Base-by-base conservation (phyloP, 2,888 invertebrate species). In the Apotomis capreana region DNA sequence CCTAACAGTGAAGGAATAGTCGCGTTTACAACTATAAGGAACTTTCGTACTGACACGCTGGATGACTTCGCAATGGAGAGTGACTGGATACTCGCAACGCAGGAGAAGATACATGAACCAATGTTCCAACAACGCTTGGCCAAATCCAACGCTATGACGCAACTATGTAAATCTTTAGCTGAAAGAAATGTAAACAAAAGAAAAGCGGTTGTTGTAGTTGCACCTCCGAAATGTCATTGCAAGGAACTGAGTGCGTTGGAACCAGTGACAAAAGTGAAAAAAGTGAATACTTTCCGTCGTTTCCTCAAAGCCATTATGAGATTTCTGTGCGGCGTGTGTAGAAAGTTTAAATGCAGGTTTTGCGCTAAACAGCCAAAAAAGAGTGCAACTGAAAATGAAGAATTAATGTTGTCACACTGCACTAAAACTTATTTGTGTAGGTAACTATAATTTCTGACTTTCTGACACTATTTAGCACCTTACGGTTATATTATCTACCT, bases 61-160 rank as follows among this genome's bases (percentile, higher is more conserved):
- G 81, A 85, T n/a, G 87, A 89, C 51, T 89, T 86, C 60, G 88
- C 87, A 12, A 80, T 82, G 15, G 89, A 92, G 78, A 92, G 92
- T 74, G 89, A 91, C 58, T 93, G 93, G 93, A 84, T 93, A 54
- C 78, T 93, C 40, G 78, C 92, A 3, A 85, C 86, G 1, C 81
- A 82, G 54, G 84, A 90, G 60, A 83, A 89, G 65, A 73, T 93
- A 1, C 75, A 84, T 54, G 87, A 89, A 54, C 91, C 93, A 1
- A 88, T 77, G 70, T 90, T 91, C 67, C 91, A 90, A 74, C 80
- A 84, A 51, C 82, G 80, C 37, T 78, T 93, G 13, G 77, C 84
- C 10, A 87, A 79, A 59, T 78, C 84, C 4, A 84, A 89, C 51
- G 79, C 83, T 3, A 68, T 93, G 36, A 87, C 87, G 0, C 78